Conservation (phyloP, 1,140 invertebrate genomes). For the Tyrophagus putrescentiae region DNA sequence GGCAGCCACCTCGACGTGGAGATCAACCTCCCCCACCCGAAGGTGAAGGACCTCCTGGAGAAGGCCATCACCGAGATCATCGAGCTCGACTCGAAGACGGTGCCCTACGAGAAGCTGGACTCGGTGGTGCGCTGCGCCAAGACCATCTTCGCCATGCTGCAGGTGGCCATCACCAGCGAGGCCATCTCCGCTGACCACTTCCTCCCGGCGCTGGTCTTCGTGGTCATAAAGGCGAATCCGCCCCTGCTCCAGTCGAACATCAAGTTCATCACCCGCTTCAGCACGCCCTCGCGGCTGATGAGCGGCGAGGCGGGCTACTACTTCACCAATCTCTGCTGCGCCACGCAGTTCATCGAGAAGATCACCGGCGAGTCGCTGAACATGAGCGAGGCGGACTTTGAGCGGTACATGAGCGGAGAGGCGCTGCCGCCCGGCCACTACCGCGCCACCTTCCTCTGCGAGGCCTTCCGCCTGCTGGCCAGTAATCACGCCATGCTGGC, state of each 20-base stretch:
- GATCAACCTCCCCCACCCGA: conserved; percentile 65
- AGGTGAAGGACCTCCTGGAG: conserved; percentile 69
- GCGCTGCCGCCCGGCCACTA: conserved; percentile 54
- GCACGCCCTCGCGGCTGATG: conserved; percentile 76
- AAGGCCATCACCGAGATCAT: conserved; percentile 50
- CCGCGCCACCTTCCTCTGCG: conserved; percentile 58
- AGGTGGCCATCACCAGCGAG: conserved; percentile 56
- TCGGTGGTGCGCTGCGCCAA: conserved; percentile 79
- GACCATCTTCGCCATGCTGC: conserved; percentile 73
- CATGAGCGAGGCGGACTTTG: conserved; percentile 76
- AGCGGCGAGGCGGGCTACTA: conserved; percentile 95
- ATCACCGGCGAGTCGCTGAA: conserved; percentile 82
- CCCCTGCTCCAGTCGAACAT: conserved; percentile 93
- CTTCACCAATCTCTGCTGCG: conserved; percentile 96
- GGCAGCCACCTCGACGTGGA: conserved; percentile 78
- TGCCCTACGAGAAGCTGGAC: conserved; percentile 82
- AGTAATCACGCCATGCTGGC: conserved; percentile 45
- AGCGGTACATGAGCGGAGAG: conserved; percentile 85
- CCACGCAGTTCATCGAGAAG: conserved; percentile 92
- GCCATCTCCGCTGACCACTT: conserved; percentile 70
- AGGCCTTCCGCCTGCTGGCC: conserved; percentile 38
- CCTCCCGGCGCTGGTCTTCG: conserved; percentile 87
- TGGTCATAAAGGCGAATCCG: conserved; percentile 92
- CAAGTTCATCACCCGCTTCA: conserved; percentile 68
- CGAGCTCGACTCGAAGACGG: conserved; percentile 75